A percentile compares a stretch with the other conserved stretches of the same genome.
These are phyloP conservation scores for Tethya wilhelma DNA, from an alignment of 37 sponge, comb jelly and placozoan genomes.

Conservation along the genomic window DNA sequence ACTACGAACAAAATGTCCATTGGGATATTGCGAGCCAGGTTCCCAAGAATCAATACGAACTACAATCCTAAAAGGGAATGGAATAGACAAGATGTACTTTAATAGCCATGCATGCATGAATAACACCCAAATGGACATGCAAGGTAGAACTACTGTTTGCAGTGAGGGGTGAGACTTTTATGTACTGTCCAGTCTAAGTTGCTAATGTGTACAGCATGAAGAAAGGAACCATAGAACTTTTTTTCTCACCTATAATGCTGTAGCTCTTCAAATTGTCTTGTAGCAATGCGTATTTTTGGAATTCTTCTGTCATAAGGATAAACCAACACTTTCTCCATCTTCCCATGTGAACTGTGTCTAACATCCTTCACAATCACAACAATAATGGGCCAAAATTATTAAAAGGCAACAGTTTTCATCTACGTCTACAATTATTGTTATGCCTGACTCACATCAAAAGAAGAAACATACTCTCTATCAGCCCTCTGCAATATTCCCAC, in stretches of 20 bases:
- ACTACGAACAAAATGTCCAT: constrained; percentile 80
- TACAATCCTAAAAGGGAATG: constrained; percentile 38
- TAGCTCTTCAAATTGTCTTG: constrained; percentile 60
- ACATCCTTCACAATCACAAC: not conserved
- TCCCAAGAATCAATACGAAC: constrained; percentile 78
- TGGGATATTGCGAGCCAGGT: constrained; percentile 67
- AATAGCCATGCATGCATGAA: not conserved
- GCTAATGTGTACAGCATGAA: not conserved
- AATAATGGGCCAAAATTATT: no score
- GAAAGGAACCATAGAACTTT: not conserved
- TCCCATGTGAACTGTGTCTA: not conserved
- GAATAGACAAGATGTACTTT: no score
- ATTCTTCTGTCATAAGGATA: constrained; percentile 68
- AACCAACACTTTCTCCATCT: constrained; percentile 67
- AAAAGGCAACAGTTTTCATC: no score
- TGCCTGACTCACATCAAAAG: constrained; percentile 66
- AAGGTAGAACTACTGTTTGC: no score
- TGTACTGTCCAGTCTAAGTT: not conserved
- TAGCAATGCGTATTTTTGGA: constrained; percentile 73
- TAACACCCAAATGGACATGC: no score
- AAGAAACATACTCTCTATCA: constrained; percentile 59
- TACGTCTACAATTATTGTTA: no score
- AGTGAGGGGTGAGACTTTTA: no score
- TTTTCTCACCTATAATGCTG: constrained; percentile 53
- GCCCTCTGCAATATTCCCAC: constrained; percentile 61